Conservation (phyloP, 2,113 vertebrate species). For the Etia nguti region DNA sequence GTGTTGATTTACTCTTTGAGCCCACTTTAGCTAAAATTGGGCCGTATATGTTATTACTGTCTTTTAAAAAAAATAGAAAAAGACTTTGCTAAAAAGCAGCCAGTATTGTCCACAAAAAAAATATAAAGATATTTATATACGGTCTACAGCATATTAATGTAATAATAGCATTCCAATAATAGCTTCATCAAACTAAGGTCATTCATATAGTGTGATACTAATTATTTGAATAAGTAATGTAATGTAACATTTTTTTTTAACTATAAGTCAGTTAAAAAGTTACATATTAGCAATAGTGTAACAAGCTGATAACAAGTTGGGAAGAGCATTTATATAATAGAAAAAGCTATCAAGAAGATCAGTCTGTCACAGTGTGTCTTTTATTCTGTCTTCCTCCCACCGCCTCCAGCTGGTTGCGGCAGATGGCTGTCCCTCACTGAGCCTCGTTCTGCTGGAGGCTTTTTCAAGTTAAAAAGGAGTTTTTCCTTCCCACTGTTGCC, state of each 20-base stretch:
- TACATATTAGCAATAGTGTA: background rate
- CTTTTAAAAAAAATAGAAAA: background rate
- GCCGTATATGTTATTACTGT: accelerated
- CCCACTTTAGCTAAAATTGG: background rate
- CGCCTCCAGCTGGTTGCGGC: background rate
- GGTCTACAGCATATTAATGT: background rate
- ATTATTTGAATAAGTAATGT: background rate
- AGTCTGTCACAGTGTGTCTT: background rate
- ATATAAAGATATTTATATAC: background rate
- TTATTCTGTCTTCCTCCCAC: background rate
- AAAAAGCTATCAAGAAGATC: background rate
- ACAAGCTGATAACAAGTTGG: background rate
- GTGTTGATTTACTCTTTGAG: background rate
- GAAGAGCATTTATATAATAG: background rate
- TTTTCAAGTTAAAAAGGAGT: background rate
- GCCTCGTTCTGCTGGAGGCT: background rate
- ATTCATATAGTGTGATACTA: background rate
- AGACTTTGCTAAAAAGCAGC: background rate
- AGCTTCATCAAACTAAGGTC: background rate
- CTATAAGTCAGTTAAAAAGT: background rate
- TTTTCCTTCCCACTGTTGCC: background rate
- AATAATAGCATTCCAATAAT: background rate
- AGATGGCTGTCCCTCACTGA: background rate
- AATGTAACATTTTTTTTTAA: background rate
- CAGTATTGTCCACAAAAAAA: background rate